Conservation (phyloP, 2,113 vertebrate genomes). For the Podocnemis expansa region DNA sequence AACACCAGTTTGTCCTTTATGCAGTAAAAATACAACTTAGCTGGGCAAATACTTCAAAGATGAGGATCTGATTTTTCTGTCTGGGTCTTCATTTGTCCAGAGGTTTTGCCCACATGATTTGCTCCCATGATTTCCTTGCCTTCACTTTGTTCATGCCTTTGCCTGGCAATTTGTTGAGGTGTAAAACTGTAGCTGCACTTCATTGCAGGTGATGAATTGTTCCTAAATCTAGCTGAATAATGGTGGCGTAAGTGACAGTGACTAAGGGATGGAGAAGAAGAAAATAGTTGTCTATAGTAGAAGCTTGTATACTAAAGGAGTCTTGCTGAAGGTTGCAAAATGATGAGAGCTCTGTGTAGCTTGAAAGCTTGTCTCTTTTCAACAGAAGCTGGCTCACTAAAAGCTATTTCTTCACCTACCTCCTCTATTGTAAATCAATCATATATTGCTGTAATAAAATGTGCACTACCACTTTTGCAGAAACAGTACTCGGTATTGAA, state of each 20-base stretch:
- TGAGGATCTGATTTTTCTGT: background rate
- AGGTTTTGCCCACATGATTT: background rate
- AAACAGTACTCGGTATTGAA: background rate
- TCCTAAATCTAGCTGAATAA: background rate
- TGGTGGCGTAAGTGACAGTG: background rate
- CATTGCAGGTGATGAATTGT: background rate
- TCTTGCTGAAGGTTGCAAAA: background rate
- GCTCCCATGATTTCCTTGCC: background rate
- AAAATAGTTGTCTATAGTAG: background rate
- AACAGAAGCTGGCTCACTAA: background rate
- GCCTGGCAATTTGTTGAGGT: background rate
- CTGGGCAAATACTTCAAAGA: background rate
- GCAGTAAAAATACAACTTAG: background rate
- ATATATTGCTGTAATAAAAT: background rate
- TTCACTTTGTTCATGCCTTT: background rate
- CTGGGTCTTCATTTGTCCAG: background rate
- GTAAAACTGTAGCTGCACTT: background rate
- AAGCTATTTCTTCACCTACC: background rate
- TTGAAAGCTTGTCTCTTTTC: background rate
- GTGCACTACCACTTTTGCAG: background rate
- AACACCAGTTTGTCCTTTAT: background rate
- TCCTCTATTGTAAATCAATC: background rate
- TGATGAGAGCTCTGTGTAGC: background rate
- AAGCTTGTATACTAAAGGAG: background rate
- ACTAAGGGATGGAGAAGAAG: background rate